Base-by-base conservation (phyloP, 1,140 invertebrate genomes). In the Macrobrachium rosenbergii region DNA sequence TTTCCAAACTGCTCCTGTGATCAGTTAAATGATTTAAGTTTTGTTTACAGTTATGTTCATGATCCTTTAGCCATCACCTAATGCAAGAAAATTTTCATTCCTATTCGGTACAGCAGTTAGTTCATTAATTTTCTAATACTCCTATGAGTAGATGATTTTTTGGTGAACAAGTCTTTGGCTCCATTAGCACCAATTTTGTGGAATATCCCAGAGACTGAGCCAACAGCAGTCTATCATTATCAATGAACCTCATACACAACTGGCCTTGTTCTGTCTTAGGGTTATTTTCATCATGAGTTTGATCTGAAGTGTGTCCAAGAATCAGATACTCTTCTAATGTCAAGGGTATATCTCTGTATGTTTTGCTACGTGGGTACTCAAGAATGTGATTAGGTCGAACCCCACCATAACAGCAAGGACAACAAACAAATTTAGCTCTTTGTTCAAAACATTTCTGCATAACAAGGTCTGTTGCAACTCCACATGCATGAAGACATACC, bases 141-240 rank as follows among this genome's bases (percentile, higher is more conserved):
- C 97, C 98, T 90, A 99, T 94, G 28, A 99, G 92, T 88, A 99
- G 93, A 93, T 98, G 97, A 94, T 99, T 98, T 93, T 99, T 98
- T 82, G 97, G 96, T 75, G 97, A 97, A 92, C 97, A 98, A 79
- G 94, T 94, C 69, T 94, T 92, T 37, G 97, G 97, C 90, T 94
- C 92, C 8, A 98, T 92, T 90, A 96, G 96, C 16, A 94, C 94
- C 63, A 99, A 92, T 88, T 93, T 93, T 3, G 97, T 96, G 86
- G 91, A 90, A 91, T 98, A 99, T 0, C 95, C 95, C 90, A 93
- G 92, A 90, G 96, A 94, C 91, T 94, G 92, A 17, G 96, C 96
- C 77, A 95, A 93, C 52, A 95, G 91, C 82, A 94, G 95, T 82
- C 97, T 93, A 91, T 99, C 98, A 0, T 95, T 95, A 91, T 99